These are phyloP conservation scores for Paraplagusia blochii DNA, from an alignment of 2,113 vertebrate species.

Conservation along the genomic window DNA sequence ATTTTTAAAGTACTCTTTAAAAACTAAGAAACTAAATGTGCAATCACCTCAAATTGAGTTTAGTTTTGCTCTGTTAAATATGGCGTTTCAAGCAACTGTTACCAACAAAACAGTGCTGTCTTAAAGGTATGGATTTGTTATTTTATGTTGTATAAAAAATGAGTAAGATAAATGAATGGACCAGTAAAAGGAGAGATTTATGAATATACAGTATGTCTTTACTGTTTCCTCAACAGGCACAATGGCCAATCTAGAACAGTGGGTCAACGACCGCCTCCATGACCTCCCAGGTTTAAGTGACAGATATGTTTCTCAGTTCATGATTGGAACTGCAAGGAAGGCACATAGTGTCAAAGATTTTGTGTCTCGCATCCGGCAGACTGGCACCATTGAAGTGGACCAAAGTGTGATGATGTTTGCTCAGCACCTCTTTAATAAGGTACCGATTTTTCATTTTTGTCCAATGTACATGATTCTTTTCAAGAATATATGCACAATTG, in stretches of 20 bases:
- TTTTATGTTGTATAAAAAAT: too few species aligned
- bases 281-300: conserved; percentile 87
- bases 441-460: conserved; percentile 29
- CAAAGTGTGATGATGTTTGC: conserved; percentile 79
- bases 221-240: conserved; percentile 15
- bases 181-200: too few species aligned
- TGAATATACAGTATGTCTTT: background rate
- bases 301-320: conserved; percentile 85
- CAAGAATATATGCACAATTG: too few species aligned
- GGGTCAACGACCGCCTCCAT: conserved; percentile 89
- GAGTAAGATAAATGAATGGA: too few species aligned
- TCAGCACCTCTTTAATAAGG: conserved; percentile 82
- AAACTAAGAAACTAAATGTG: too few species aligned
- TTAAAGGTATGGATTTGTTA: too few species aligned
- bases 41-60: too few species aligned
- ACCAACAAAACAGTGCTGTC: too few species aligned
- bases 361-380: conserved; percentile 80
- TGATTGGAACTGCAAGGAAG: conserved; percentile 82
- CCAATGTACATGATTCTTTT: too few species aligned
- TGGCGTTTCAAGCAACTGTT: too few species aligned
- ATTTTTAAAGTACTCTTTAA: too few species aligned
- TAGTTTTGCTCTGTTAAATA: too few species aligned
- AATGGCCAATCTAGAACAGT: conserved; percentile 87
- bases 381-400: conserved; percentile 83
- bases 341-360: conserved; percentile 80